Conservation (phyloP, 64 coral and sea anemone species). For the Trachythela sp. region DNA sequence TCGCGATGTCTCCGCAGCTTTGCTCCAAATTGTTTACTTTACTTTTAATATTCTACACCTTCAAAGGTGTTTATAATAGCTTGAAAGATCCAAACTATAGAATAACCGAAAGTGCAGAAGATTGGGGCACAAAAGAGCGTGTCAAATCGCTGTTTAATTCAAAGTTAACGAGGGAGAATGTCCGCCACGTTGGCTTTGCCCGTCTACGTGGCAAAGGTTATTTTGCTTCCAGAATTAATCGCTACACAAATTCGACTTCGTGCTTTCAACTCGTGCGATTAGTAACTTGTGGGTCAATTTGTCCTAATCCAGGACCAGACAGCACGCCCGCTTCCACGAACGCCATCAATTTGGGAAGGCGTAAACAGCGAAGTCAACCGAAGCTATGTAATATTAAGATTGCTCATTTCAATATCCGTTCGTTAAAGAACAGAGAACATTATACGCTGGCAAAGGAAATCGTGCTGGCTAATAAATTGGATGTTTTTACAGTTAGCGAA, state of each 20-base stretch:
- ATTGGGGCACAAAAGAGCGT: background rate
- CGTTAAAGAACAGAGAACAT: conserved; percentile 45
- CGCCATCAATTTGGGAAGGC: background rate
- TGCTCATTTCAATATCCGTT: conserved; percentile 44
- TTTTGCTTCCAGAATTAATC: conserved; percentile 40
- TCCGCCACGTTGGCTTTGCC: conserved; percentile 26
- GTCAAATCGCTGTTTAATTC: background rate
- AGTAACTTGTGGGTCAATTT: conserved; percentile 33
- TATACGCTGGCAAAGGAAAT: conserved; percentile 29
- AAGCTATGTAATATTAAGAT: background rate
- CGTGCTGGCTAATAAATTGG: background rate
- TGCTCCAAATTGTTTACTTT: no score
- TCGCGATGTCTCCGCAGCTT: no score
- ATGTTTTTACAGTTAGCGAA: conserved; percentile 41
- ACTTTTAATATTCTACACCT: no score
- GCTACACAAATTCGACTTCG: conserved; percentile 46
- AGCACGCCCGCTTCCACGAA: background rate
- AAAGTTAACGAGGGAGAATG: background rate
- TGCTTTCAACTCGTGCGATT: conserved; percentile 6
- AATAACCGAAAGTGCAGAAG: no score
- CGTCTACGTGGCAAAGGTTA: conserved; percentile 28
- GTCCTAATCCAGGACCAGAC: conserved; percentile 23
- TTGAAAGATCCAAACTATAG: no score
- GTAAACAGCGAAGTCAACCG: background rate
- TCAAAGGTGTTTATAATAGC: no score